These are phyloP conservation scores for Bungarus multicinctus DNA, from an alignment of 2,113 vertebrate species.

Conservation along the genomic window DNA sequence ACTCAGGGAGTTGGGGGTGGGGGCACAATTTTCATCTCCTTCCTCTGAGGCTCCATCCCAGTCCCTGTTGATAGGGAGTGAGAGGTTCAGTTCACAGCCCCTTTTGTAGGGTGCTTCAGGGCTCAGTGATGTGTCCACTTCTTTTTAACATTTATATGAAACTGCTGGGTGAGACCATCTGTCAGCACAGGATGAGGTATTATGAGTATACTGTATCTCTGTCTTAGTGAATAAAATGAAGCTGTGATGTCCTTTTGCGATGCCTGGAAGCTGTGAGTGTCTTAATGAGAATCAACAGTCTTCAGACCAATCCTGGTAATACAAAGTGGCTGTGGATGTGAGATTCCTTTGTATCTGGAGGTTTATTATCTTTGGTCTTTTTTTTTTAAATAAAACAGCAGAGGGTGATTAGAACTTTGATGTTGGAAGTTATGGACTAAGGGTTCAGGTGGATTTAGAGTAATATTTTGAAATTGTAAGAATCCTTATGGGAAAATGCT, in stretches of 20 bases:
- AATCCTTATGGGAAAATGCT: background rate
- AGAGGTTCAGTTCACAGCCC: background rate
- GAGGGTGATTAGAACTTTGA: background rate
- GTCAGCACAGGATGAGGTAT: background rate
- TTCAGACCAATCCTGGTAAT: background rate
- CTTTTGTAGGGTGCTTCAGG: background rate
- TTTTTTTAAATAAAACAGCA: background rate
- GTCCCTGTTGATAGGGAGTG: background rate
- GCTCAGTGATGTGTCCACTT: background rate
- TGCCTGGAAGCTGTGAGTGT: background rate
- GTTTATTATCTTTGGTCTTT: background rate
- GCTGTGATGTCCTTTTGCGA: background rate
- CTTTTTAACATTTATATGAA: background rate
- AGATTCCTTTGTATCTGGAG: background rate
- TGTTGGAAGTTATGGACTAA: background rate
- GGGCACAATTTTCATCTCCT: background rate
- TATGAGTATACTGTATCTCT: background rate
- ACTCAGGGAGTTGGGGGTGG: background rate
- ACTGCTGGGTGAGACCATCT: background rate
- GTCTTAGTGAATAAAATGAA: background rate
- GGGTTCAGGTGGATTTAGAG: background rate
- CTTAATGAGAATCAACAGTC: background rate
- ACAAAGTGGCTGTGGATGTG: background rate
- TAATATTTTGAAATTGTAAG: background rate
- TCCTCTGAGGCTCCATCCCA: background rate